Percentiles rank a stretch among this genome's conserved stretches.
Evolutionary conservation across 2,888 invertebrate species (phyloP).

Genomic region (Dimorphilus gyrociliatus): DNA sequence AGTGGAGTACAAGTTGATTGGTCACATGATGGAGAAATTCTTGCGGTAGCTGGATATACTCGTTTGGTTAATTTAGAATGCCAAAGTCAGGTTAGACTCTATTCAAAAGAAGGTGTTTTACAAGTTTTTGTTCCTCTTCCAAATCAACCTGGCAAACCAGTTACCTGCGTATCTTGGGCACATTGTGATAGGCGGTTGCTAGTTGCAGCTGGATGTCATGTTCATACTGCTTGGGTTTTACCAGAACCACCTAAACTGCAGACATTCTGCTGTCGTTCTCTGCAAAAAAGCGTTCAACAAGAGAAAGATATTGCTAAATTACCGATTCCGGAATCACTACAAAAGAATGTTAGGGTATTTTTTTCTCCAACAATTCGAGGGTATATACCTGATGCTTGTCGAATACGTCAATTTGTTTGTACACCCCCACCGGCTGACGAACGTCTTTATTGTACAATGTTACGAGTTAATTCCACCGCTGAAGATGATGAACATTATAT

Average conservation of each 20-base stretch:
- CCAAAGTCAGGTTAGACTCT: constrained; percentile 63
- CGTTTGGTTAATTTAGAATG: constrained; percentile 26
- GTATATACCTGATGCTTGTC: constrained; percentile 74
- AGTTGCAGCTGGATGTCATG: constrained; percentile 70
- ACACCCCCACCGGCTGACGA: constrained; percentile 67
- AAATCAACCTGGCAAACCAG: constrained; percentile 44
- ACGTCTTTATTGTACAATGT: constrained; percentile 91
- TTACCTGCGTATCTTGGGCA: constrained; percentile 91
- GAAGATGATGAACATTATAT: constrained; percentile 50
- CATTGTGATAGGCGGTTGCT: constrained; percentile 90
- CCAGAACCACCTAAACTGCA: constrained; percentile 75
- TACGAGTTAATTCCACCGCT: constrained; percentile 76
- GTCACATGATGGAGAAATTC: constrained; percentile 79
- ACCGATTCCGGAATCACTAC: constrained; percentile 67
- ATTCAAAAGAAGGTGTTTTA: constrained; percentile 64
- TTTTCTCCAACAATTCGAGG: constrained; percentile 74
- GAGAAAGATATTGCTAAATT: constrained; percentile 59
- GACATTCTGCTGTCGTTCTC: constrained; percentile 58
- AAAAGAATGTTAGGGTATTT: constrained; percentile 19
- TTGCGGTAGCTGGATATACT: constrained; percentile 66
- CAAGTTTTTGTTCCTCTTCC: constrained; percentile 42
- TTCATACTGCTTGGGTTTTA: constrained; percentile 83
- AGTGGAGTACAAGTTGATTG: constrained; percentile 59
- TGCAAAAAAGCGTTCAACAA: constrained; percentile 38
- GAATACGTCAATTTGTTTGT: constrained; percentile 78